phyloP scores from a whole-genome alignment of 2,797 vertebrate species.

The Clarias fuscus region DNA sequence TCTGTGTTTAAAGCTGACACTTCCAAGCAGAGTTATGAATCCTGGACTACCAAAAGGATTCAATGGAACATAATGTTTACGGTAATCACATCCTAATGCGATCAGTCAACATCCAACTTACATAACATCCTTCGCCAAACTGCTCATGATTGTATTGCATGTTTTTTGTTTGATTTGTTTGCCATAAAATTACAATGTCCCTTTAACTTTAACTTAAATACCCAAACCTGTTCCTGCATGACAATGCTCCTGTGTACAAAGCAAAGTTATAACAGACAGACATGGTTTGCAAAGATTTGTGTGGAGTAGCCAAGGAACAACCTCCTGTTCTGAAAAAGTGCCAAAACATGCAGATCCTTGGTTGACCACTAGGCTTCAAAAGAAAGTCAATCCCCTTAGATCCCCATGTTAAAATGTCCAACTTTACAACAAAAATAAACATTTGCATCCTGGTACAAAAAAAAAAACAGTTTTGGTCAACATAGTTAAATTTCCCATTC shows the following conservation, averaged over 20 bases:
- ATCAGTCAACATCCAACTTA: too few relatives aligned
- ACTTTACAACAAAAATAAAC: too few relatives aligned
- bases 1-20: conserved; percentile 28
- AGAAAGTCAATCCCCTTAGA: too few relatives aligned
- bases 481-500: too few relatives aligned
- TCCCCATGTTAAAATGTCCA: too few relatives aligned
- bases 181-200: not conserved
- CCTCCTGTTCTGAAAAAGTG: too few relatives aligned
- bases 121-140: not conserved
- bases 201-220: not conserved
- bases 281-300: not conserved
- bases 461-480: too few relatives aligned
- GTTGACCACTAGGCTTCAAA: too few relatives aligned
- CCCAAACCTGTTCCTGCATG: not conserved
- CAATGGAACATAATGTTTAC: not conserved
- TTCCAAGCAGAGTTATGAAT: not conserved
- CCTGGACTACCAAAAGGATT: conserved; percentile 1
- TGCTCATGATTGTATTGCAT: not conserved
- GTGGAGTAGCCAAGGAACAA: not conserved
- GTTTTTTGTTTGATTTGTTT: not conserved
- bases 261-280: not conserved
- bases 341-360: too few relatives aligned
- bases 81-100: not conserved
- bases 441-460: too few relatives aligned
- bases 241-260: not conserved